phyloP scores from a whole-genome alignment of 1,140 invertebrate species.

The Drosophila pseudoobscura region DNA sequence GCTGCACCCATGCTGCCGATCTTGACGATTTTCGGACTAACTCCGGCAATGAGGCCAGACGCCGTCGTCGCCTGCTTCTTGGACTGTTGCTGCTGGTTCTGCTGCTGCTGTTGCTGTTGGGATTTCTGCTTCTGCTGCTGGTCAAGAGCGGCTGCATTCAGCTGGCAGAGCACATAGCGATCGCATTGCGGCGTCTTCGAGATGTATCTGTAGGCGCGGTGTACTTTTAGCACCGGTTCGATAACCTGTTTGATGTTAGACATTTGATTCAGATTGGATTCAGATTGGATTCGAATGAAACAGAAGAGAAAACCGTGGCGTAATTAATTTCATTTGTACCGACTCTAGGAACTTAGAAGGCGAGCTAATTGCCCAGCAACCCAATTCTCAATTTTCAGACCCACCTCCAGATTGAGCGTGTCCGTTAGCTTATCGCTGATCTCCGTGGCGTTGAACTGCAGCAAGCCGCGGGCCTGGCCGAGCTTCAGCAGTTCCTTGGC shows the following conservation, averaged over 20 bases:
- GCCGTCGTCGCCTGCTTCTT: conserved; percentile 33
- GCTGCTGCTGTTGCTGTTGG: conserved; percentile 36
- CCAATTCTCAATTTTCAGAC: conserved; percentile 21
- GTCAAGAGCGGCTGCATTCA: conserved; percentile 87
- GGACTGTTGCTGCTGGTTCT: conserved; percentile 70
- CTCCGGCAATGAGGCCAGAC: conserved; percentile 83
- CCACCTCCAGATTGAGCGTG: conserved; percentile 89
- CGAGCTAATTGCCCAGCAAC: conserved; percentile 35
- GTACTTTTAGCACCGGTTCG: conserved; percentile 89
- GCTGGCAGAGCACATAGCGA: conserved; percentile 89
- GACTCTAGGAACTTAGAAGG: conserved; percentile 17
- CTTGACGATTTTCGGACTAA: conserved; percentile 88
- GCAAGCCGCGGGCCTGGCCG: conserved; percentile 87
- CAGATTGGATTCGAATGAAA: conserved; percentile 37
- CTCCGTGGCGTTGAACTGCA: conserved; percentile 85
- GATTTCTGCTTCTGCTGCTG: conserved; percentile 64
- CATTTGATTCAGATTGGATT: conserved; percentile 25
- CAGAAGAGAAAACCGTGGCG: conserved; percentile 60
- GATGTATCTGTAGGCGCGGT: conserved; percentile 90
- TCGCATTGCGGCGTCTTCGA: conserved; percentile 88
- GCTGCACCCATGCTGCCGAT: conserved; percentile 87
- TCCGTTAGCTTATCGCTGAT: conserved; percentile 90
- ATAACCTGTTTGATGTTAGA: conserved; percentile 84
- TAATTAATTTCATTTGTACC: conserved; percentile 75
- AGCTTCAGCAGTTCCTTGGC: conserved; percentile 87